phyloP scores from a whole-genome alignment of 1,140 invertebrate species.

The Carcinoscorpius rotundicauda region DNA sequence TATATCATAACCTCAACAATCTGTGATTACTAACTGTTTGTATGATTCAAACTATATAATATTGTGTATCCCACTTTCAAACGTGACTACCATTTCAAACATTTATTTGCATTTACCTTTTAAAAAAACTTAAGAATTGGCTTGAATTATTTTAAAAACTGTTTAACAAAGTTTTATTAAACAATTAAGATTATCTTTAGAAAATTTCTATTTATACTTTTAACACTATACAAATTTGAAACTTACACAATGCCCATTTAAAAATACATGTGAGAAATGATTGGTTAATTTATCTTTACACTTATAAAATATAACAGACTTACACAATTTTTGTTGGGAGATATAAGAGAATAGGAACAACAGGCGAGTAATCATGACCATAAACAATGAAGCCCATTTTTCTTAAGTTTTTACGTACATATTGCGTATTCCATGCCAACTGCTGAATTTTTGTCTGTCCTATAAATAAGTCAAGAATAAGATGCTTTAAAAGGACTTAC shows the following conservation, averaged over 20 bases:
- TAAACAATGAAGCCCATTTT: conserved; percentile 89
- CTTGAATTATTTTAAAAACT: too few species aligned
- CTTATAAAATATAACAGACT: neutral
- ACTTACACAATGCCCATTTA: neutral
- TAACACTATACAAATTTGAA: neutral
- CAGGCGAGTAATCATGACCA: conserved; percentile 91
- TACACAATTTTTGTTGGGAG: conserved; percentile 78
- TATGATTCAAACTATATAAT: too few species aligned
- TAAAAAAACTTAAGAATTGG: too few species aligned
- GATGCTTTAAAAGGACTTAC: too few species aligned
- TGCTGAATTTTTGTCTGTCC: conserved; percentile 47
- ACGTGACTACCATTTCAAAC: too few species aligned
- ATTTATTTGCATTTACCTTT: too few species aligned
- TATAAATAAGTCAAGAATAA: neutral
- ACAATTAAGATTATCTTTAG: too few species aligned
- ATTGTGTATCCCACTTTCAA: too few species aligned
- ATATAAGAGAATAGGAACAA: conserved; percentile 91
- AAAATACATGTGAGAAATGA: neutral
- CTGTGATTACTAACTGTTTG: too few species aligned
- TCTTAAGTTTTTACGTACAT: conserved; percentile 70
- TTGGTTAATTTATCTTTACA: neutral
- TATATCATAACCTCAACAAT: too few species aligned
- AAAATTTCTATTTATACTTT: neutral
- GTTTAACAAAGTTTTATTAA: too few species aligned
- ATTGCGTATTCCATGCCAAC: conserved; percentile 67